Evolutionary conservation across 2,113 vertebrate species (phyloP).

Genomic region (Pseudorhombus dupliciocellatus): DNA sequence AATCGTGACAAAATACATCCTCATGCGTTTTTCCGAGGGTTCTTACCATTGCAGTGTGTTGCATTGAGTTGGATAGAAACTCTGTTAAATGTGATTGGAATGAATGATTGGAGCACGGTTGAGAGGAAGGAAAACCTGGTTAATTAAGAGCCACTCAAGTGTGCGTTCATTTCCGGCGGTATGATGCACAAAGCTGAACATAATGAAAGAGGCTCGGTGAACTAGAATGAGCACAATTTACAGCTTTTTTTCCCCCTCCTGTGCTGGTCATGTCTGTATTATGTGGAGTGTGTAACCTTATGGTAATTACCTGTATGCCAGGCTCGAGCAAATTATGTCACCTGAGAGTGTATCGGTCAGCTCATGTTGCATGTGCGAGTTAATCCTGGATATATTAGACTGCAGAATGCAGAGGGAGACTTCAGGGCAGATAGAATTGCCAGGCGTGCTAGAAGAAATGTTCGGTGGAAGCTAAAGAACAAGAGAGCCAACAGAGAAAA

Average conservation of each 20-base stretch:
- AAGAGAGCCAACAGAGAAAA: slow-evolving; percentile 36
- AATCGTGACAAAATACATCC: background rate
- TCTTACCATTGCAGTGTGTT: background rate
- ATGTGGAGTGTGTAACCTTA: background rate
- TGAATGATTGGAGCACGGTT: slow-evolving; percentile 5
- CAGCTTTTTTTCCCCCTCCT: slow-evolving; percentile 1
- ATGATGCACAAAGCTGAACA: slow-evolving; percentile 17
- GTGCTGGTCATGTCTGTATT: background rate
- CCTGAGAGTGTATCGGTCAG: slow-evolving; percentile 12
- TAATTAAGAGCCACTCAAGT: slow-evolving; percentile 43
- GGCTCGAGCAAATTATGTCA: slow-evolving; percentile 8
- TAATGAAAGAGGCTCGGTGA: slow-evolving; percentile 31
- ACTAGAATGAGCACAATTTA: slow-evolving; percentile 18
- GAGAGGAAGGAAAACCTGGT: background rate
- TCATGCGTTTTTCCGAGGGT: background rate
- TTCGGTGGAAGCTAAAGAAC: slow-evolving; percentile 18
- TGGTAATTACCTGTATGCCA: slow-evolving; percentile 22
- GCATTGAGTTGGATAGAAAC: background rate
- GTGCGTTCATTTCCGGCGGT: slow-evolving; percentile 35
- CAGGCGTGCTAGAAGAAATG: slow-evolving; percentile 38
- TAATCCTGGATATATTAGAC: slow-evolving; percentile 27
- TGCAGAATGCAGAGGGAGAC: slow-evolving; percentile 12
- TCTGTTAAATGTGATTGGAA: slow-evolving; percentile 7
- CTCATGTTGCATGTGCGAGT: slow-evolving; percentile 7
- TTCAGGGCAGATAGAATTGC: slow-evolving; percentile 23